Percentiles rank a stretch among this genome's conserved stretches.
phyloP scores from a whole-genome alignment of 2,797 vertebrate species.

The Eleutherodactylus coqui region DNA sequence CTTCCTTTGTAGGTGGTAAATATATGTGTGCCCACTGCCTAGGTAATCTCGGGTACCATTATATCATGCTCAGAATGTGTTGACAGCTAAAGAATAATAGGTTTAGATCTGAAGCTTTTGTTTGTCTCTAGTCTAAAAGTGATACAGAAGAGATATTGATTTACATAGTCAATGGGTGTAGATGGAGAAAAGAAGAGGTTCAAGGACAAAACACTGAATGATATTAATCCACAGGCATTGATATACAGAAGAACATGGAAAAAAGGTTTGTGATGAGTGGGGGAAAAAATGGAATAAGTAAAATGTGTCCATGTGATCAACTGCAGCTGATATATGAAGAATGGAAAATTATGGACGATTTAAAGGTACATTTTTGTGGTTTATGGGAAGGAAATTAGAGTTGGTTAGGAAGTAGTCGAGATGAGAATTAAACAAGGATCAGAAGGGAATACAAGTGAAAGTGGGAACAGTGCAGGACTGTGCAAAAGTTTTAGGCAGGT shows the following conservation, averaged over 20 bases:
- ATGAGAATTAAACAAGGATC: background rate
- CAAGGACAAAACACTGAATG: background rate
- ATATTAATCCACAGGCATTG: background rate
- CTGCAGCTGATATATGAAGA: background rate
- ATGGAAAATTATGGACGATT: background rate
- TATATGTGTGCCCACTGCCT: background rate
- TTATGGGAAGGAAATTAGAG: background rate
- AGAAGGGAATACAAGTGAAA: background rate
- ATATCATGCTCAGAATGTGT: background rate
- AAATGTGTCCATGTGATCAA: background rate
- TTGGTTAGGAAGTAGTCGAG: background rate
- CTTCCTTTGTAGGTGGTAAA: background rate
- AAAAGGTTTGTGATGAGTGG: background rate
- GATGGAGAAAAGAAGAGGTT: background rate
- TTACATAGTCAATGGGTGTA: background rate
- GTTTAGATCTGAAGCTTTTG: background rate
- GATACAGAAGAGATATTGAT: constrained; percentile 9
- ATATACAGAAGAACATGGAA: background rate
- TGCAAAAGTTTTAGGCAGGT: no score
- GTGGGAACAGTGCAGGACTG: no score
- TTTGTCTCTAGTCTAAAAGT: constrained; percentile 3
- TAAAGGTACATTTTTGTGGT: background rate
- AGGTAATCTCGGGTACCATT: background rate
- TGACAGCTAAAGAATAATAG: constrained; percentile 28
- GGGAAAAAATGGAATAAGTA: background rate